These are phyloP conservation scores for Microcebus jonahi DNA, from an alignment of 2,113 vertebrate genomes.

Conservation along the genomic window DNA sequence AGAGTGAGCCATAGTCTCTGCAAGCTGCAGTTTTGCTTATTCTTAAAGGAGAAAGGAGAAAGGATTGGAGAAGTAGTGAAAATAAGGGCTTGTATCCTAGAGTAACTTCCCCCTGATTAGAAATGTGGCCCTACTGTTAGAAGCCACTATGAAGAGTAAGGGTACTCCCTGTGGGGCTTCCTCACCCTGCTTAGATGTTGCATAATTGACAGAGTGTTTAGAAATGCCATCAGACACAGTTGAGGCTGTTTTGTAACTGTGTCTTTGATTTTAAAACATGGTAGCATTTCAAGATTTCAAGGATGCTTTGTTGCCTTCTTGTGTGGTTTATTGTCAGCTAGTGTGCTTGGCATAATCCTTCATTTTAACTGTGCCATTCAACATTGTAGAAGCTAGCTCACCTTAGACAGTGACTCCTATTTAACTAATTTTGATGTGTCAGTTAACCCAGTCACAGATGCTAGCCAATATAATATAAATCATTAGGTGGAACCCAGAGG, in stretches of 20 bases:
- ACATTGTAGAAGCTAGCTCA: background rate
- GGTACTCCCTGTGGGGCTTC: no score
- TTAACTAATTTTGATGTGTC: background rate
- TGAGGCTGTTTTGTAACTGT: background rate
- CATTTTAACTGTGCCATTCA: background rate
- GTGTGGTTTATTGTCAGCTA: background rate
- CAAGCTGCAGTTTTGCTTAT: background rate
- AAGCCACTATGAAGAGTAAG: background rate
- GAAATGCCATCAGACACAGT: background rate
- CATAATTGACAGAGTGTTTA: background rate
- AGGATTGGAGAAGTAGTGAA: background rate
- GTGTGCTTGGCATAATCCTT: background rate
- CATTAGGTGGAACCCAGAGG: background rate
- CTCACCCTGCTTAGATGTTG: background rate
- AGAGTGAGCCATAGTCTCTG: background rate
- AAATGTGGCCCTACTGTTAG: background rate
- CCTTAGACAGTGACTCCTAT: background rate
- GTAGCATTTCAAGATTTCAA: background rate
- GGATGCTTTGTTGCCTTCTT: background rate
- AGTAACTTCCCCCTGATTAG: background rate
- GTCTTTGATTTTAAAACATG: background rate
- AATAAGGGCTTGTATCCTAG: background rate
- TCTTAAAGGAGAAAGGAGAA: background rate
- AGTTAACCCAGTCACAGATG: background rate
- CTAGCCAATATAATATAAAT: background rate